phyloP scores from a whole-genome alignment of 1,140 invertebrate genomes.

The Drosophila oshimai region DNA sequence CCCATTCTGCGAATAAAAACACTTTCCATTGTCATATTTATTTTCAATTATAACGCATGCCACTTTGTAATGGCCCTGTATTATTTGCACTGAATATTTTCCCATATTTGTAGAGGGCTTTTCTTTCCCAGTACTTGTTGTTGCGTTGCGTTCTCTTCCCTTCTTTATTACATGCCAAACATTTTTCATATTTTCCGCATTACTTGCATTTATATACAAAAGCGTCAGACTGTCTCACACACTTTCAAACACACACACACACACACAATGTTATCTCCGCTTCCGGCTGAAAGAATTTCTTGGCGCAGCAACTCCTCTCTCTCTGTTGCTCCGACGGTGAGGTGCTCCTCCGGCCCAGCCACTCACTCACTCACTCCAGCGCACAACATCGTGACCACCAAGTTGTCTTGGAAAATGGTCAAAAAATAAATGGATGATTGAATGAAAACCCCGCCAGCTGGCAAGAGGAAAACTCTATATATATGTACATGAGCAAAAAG shows the following conservation, averaged over 20 bases:
- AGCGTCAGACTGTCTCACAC: constrained; percentile 46
- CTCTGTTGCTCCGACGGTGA: not conserved
- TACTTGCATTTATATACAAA: constrained; percentile 81
- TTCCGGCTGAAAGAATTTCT: constrained; percentile 81
- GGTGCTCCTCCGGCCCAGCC: not conserved
- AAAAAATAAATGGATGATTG: constrained; percentile 81
- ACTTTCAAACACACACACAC: constrained; percentile 11
- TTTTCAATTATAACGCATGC: constrained; percentile 73
- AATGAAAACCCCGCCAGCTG: constrained; percentile 79
- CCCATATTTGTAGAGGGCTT: constrained; percentile 43
- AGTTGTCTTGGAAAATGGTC: constrained; percentile 80
- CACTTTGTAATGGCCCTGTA: constrained; percentile 64
- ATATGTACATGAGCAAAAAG: constrained; percentile 32
- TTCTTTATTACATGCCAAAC: constrained; percentile 74
- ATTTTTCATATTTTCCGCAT: constrained; percentile 81
- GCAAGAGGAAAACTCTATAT: constrained; percentile 56
- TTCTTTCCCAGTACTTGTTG: constrained; percentile 8
- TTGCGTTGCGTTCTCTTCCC: constrained; percentile 25
- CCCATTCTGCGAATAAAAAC: not conserved
- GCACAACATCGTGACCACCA: constrained; percentile 69
- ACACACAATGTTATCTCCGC: constrained; percentile 72
- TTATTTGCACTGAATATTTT: constrained; percentile 60
- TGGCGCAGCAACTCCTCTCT: constrained; percentile 35
- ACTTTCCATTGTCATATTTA: constrained; percentile 64
- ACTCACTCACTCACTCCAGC: constrained; percentile 14